These are phyloP conservation scores for Ispidina picta DNA, from an alignment of 2,797 vertebrate species.

Conservation along the genomic window DNA sequence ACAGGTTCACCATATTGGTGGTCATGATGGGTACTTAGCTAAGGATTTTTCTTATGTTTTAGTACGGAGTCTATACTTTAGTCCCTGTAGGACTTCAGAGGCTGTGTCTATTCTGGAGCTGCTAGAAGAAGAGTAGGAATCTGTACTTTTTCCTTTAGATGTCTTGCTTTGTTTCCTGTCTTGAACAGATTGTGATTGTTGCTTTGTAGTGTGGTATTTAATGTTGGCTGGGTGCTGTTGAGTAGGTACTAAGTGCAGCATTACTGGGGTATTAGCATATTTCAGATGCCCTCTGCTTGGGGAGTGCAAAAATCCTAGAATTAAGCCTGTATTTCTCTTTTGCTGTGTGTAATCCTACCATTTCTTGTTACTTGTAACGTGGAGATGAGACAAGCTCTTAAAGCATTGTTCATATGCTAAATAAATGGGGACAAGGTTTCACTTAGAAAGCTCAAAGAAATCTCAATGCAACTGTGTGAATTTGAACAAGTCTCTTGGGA, in stretches of 20 bases:
- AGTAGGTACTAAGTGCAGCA: background rate
- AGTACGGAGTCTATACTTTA: rapidly evolving
- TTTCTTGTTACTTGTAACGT: rapidly evolving
- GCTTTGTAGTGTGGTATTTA: background rate
- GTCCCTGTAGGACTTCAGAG: background rate
- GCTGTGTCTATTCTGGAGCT: background rate
- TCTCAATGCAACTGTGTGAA: rapidly evolving
- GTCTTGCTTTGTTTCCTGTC: background rate
- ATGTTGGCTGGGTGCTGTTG: background rate
- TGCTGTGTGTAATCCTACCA: background rate
- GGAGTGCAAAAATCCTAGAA: background rate
- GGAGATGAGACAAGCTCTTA: background rate
- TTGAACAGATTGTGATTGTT: background rate
- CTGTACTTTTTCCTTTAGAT: background rate
- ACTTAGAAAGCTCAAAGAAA: background rate
- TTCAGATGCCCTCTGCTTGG: background rate
- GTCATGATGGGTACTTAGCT: rapidly evolving
- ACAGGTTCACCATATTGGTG: rapidly evolving
- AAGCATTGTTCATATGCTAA: background rate
- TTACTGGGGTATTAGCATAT: background rate
- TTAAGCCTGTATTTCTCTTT: background rate
- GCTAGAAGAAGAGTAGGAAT: background rate
- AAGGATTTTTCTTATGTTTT: background rate
- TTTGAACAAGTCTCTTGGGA: background rate
- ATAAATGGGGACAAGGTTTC: background rate